phyloP scores from a whole-genome alignment of 2,888 invertebrate species.

The Hirtodrosophila cameraria region DNA sequence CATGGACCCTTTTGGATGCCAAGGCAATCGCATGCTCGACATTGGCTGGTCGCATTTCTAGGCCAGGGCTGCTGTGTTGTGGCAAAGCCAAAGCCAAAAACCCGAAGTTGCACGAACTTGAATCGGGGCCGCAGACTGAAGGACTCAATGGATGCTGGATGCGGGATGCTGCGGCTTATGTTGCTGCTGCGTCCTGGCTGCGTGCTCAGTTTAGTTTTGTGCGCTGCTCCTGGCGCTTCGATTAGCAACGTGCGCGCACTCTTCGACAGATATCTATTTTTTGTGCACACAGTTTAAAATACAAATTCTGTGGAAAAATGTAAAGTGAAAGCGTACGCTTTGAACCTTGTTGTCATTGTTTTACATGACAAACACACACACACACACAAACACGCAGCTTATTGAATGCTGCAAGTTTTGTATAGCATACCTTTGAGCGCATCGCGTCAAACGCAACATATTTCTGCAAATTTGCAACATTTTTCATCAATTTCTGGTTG shows the following conservation, averaged over 20 bases:
- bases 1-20: constrained; percentile 1
- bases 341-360: constrained; percentile 17
- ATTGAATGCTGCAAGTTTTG: constrained; percentile 18
- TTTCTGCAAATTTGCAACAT: constrained; percentile 31
- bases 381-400: not conserved
- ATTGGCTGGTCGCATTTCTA: constrained; percentile 61
- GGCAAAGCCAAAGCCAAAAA: constrained; percentile 20
- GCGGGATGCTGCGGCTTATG: constrained; percentile 46
- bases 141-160: too few species aligned
- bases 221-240: constrained; percentile 57
- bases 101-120: constrained; percentile 49
- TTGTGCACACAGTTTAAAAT: constrained; percentile 47
- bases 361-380: not conserved
- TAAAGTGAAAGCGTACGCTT: constrained; percentile 42
- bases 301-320: constrained; percentile 20
- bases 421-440: constrained; percentile 53
- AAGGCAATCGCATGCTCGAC: constrained; percentile 57
- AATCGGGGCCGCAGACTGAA: constrained; percentile 39
- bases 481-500: constrained; percentile 51
- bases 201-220: constrained; percentile 73
- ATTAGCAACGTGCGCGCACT: constrained; percentile 39
- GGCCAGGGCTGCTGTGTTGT: constrained; percentile 68
- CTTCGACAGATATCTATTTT: constrained; percentile 21
- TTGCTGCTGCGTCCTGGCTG: constrained; percentile 36
- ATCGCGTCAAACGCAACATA: constrained; percentile 9